Conservation (phyloP, 2,888 invertebrate genomes). For the Chrysomela aeneicollis region DNA sequence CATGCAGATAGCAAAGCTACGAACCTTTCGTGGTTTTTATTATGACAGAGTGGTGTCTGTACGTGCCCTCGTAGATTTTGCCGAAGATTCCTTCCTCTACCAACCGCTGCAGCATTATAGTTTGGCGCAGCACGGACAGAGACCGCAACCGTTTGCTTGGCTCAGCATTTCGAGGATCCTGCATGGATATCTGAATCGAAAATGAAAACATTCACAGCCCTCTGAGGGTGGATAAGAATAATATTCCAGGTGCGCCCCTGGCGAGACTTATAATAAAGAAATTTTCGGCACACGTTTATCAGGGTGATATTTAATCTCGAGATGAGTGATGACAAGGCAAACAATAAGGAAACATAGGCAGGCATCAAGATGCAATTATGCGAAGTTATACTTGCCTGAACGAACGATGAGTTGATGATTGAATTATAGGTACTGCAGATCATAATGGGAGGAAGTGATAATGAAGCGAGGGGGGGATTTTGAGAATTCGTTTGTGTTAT, state of each 20-base stretch:
- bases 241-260: neutral
- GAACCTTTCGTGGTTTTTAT: conserved; percentile 89
- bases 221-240: neutral
- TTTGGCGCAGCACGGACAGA: conserved; percentile 68
- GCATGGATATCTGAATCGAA: conserved; percentile 48
- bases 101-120: conserved; percentile 68
- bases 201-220: neutral
- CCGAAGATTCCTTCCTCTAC: conserved; percentile 89
- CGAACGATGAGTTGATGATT: conserved; percentile 29
- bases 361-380: conserved; percentile 29
- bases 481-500: no score
- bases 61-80: conserved; percentile 79
- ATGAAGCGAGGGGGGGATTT: neutral
- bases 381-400: conserved; percentile 26
- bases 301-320: conserved; percentile 21
- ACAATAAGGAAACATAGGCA: conserved; percentile 25
- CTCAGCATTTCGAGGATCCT: conserved; percentile 55
- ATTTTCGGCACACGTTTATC: conserved; percentile 20
- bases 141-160: conserved; percentile 71
- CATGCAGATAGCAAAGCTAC: conserved; percentile 46
- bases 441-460: conserved; percentile 13
- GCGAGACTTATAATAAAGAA: neutral
- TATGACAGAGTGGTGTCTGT: conserved; percentile 77
- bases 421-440: conserved; percentile 29
- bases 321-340: conserved; percentile 26